These are phyloP conservation scores for Sminthopsis crassicaudata DNA, from an alignment of 2,113 vertebrate species.

Conservation along the genomic window DNA sequence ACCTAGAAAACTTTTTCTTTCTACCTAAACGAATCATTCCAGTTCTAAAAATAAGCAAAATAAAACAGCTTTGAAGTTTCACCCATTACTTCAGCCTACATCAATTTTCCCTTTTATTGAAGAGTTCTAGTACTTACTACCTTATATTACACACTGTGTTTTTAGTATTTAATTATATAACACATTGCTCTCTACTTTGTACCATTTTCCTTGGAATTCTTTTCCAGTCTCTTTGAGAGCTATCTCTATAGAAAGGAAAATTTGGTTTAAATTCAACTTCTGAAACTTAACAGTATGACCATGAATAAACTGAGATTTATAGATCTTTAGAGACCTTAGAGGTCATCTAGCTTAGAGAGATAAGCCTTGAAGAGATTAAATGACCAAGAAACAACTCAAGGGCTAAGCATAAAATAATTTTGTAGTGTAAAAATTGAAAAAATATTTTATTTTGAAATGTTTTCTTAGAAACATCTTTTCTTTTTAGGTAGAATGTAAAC, in stretches of 20 bases:
- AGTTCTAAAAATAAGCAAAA: background rate
- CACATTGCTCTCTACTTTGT: background rate
- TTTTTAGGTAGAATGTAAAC: too few species aligned
- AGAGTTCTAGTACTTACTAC: background rate
- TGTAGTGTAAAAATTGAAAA: background rate
- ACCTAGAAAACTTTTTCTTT: background rate
- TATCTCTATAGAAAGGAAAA: background rate
- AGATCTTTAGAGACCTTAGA: background rate
- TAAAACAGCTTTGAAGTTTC: background rate
- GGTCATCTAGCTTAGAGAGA: background rate
- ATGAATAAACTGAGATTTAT: background rate
- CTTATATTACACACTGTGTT: background rate
- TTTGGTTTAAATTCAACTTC: background rate
- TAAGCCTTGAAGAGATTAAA: background rate
- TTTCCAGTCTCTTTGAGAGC: background rate
- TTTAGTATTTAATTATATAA: background rate
- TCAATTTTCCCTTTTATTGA: background rate
- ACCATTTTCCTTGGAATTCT: background rate
- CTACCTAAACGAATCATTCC: background rate
- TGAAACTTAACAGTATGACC: background rate
- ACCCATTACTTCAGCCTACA: background rate
- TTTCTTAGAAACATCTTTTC: background rate
- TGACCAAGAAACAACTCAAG: background rate
- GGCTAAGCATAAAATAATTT: background rate
- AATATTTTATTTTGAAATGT: background rate